Evolutionary conservation across 2,888 invertebrate genomes (phyloP).

Genomic region (Megamerina dolium): DNA sequence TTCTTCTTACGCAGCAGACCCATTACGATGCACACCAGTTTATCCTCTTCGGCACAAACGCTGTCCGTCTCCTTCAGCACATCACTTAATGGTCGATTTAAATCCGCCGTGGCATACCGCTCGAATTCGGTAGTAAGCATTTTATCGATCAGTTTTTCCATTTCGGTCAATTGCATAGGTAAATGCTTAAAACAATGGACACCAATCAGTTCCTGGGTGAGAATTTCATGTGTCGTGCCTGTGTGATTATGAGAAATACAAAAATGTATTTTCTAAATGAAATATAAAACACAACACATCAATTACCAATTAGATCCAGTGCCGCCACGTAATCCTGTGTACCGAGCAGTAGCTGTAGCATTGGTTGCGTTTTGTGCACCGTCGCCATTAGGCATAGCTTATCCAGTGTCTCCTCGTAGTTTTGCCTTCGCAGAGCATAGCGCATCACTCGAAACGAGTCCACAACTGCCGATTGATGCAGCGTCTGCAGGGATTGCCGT

Average conservation of each 20-base stretch:
- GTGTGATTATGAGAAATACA: no score
- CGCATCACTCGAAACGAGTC: slow-evolving; percentile 74
- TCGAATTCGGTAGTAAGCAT: slow-evolving; percentile 95
- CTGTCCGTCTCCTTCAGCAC: slow-evolving; percentile 50
- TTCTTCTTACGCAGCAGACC: slow-evolving; percentile 83
- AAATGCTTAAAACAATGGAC: slow-evolving; percentile 93
- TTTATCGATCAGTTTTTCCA: slow-evolving; percentile 92
- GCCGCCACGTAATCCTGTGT: slow-evolving; percentile 97
- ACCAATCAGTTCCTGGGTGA: slow-evolving; percentile 83
- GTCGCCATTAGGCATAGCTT: slow-evolving; percentile 87
- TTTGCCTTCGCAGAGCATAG: slow-evolving; percentile 60
- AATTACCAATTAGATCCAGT: slow-evolving; percentile 78
- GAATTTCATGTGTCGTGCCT: slow-evolving; percentile 84
- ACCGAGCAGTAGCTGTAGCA: slow-evolving; percentile 87
- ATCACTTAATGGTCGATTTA: slow-evolving; percentile 69
- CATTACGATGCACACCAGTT: slow-evolving; percentile 79
- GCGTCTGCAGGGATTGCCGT: slow-evolving; percentile 67
- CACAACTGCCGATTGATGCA: slow-evolving; percentile 73
- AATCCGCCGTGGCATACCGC: slow-evolving; percentile 81
- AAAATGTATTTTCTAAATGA: no score
- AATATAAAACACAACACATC: not conserved
- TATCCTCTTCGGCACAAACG: slow-evolving; percentile 60
- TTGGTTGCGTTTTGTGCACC: slow-evolving; percentile 96
- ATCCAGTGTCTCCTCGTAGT: slow-evolving; percentile 62
- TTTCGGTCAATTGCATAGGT: slow-evolving; percentile 90